Evolutionary conservation across 2,888 invertebrate genomes (phyloP), one percentile per base, ranked within the genome.

Genomic region (Zonitis immaculata): DNA sequence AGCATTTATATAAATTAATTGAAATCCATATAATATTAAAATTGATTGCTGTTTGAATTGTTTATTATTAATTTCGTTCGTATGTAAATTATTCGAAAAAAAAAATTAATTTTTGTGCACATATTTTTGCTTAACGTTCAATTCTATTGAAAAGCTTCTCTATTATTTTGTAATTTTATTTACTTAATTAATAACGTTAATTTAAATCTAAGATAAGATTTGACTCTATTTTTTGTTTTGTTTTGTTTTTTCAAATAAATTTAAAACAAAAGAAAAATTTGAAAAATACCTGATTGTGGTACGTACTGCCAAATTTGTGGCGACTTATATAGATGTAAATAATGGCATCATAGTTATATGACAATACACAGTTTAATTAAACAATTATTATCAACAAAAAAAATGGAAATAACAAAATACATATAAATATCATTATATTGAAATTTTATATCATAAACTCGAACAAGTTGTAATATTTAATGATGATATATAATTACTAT

Each of bases 261-360:
- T n/a, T n/a, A n/a, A n/a, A n/a, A n/a, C n/a, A n/a, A n/a, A n/a
- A n/a, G n/a, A 44, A 48, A 51, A 26, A 45, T 42, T 51, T 45
- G 49, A 42, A 39, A 44, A 50, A 39, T 55, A 57, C 51, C 35
- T 42, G 52, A 52, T 50, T 48, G 1, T 32, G 12, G 61, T 61
- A 65, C 61, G 60, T 62, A 66, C 64, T 65, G 64, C 65, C 64
- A 63, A 54, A 54, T 54, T 54, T 60, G 50, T 56, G 47, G 47
- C 48, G 51, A 59, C 16, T 35, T 56, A 57, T n/a, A n/a, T n/a
- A n/a, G 60, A 58, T 61, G 62, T 58, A 62, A 64, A 63, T 62
- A 59, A 54, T 56, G 62, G 63, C 64, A 64, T 58, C 64, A 65
- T 65, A 63, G 65, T 64, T 61, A 64, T 65, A n/a, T n/a, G 65